Base-by-base conservation (phyloP, 2,797 vertebrate species). In the Eremophila alpestris region DNA sequence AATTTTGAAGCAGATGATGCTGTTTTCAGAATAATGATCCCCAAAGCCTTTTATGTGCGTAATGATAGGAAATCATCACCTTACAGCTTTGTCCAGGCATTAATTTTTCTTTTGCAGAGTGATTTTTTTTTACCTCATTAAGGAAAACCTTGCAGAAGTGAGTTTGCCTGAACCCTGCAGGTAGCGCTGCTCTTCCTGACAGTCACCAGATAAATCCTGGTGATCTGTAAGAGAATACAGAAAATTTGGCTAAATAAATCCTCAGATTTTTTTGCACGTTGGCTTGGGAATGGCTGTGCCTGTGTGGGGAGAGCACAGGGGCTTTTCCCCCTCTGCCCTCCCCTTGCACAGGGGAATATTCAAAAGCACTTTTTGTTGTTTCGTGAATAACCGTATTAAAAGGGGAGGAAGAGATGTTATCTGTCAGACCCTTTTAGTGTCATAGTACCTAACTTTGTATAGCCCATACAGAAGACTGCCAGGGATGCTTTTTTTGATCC, bases 381-480 rank as follows among this genome's bases (percentile, higher is more conserved):
- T 64, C 11, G 34, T 96, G 94, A 96, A 97, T 95, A 95, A 95
- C 91, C 81, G 60, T 94, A 96, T 95, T 95, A 96, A 94, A 93
- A 94, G 94, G 92, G 71, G 94, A 97, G 94, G 94, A 96, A 97
- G 95, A 97, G 95, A 96, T 95, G 94, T 96, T 96, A 96, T 96
- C 95, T 96, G 95, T 96, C 96, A 97, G 96, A 95, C 73, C 96
- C 91, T 97, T 97, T 97, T 96, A 96, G 94, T 96, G 95, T 96
- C 95, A 93, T 96, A 95, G 94, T 95, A 94, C 94, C 94, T 96
- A 94, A 93, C 95, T 95, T 94, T 94, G 93, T 94, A 94, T 94
- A 94, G 93, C 77, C 88, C 89, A 80, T 95, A 96, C 93, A 96
- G 38, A 87, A 59, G 86, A 83, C 90, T 95, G 94, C 94, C 95